phyloP scores from a whole-genome alignment of 1,140 invertebrate species.

The Gryllus bimaculatus region DNA sequence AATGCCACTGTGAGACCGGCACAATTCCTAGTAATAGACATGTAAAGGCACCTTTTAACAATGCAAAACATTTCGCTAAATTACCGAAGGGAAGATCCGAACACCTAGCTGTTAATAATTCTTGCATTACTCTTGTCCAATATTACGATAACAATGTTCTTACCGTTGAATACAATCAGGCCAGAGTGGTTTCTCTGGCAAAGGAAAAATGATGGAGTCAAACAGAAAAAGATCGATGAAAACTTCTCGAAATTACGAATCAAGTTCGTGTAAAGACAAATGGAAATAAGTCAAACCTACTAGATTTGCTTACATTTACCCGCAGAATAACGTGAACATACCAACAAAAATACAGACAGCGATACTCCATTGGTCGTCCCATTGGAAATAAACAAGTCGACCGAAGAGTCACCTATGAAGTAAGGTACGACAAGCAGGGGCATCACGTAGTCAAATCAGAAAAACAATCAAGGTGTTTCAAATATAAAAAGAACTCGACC shows the following conservation, averaged over 20 bases:
- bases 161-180: conserved; percentile 19
- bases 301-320: background rate
- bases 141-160: conserved; percentile 23
- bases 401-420: background rate
- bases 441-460: background rate
- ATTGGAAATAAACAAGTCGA: background rate
- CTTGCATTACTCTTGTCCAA: conserved; percentile 19
- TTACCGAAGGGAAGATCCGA: no score
- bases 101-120: no score
- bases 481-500: background rate
- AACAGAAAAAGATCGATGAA: conserved; percentile 19
- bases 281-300: background rate
- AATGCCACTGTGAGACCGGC: no score
- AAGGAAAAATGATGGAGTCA: background rate
- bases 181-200: background rate
- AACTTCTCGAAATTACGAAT: conserved; percentile 12
- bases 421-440: background rate
- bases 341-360: background rate
- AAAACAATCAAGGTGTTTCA: background rate
- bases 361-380: background rate
- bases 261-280: background rate
- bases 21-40: no score
- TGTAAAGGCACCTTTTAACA: no score
- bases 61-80: no score
- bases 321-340: background rate